Evolutionary conservation across 1,140 invertebrate genomes (phyloP), one percentile per base, ranked within the genome.

Genomic region (Tigriopus japonicus): DNA sequence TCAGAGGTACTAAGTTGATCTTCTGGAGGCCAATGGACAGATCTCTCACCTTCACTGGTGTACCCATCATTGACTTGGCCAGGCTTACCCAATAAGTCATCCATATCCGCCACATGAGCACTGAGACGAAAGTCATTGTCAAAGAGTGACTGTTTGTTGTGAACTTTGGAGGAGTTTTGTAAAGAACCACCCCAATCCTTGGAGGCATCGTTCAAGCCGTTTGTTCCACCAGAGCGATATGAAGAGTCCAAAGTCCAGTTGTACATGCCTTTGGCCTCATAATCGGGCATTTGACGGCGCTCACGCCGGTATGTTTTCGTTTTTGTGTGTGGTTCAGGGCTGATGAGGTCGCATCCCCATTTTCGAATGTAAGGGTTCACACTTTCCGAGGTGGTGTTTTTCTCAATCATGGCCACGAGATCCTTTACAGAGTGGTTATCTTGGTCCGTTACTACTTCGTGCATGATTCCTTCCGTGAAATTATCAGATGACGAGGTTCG

Each of bases 331-430:
- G 59, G 59, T 23, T 61, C 59, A n/a, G 59, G 59, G 12, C 42
- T 51, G 14, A 61, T 61, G 43, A 61, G 51, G 53, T 61, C 59
- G 23, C 59, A 61, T 12, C 59, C 59, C 59, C 59, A 61, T 19
- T 54, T 61, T 40, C 59, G 15, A 12, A 61, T 52, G 53, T 61
- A 61, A 35, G 51, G 49, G 21, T 61, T 61, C 10, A n/a, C 49
- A 41, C 59, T 61, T 52, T 61, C 59, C 35, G 59, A 21, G 15
- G 52, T 58, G 55, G 55, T 58, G 55, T 58, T 58, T 42, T 58
- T 58, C 40, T 58, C 55, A 40, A 58, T 58, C 55, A 58, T 58
- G 21, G 21, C 40, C 15, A 58, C 55, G 12, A 58, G 28, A 58
- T 61, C 45, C 59, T 51, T 61, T 7, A 61, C 59, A 61, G 49